Base-by-base conservation (phyloP, 2,113 vertebrate species). In the Cryptomyrus ogoouensis region DNA sequence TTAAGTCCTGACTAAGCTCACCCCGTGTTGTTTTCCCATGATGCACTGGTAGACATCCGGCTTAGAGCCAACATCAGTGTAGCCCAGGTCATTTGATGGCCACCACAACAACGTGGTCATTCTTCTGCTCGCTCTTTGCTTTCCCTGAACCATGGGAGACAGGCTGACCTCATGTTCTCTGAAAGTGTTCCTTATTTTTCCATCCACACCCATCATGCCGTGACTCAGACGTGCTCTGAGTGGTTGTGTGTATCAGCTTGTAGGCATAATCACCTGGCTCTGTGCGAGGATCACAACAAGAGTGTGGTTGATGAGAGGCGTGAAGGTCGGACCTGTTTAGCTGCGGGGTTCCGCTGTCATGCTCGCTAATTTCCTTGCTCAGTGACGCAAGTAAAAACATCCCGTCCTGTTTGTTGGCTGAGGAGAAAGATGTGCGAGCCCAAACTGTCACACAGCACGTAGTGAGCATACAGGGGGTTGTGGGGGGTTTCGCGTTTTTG, bases 341-440 rank as follows among this genome's bases (percentile, higher is more conserved):
- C 85, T 83, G 70, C 44, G 12, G 70, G 66, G 66, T 31, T 80
- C 39, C 49, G 77, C 39, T 89, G 80, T 83, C 77, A 42, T 85
- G 24, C 39, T 42, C n/a, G 77, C 27, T 89, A 58, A 84, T 84
- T 84, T 89, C 52, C 89, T 58, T 9, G 35, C 53, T 62, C 50
- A 15, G 85, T 62, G 53, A 88, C 56, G 53, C 53, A 62, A 62
- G 87, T 52, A 46, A 85, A 83, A 62, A 83, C 89, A 53, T 89
- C 50, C 52, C 80, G n/a, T 62, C 89, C 80, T 85, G 80, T 89
- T 89, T 84, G 52, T 62, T 50, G 35, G 77, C 80, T 19, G 17
- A 44, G 52, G 31, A 87, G 50, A 87, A 35, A 12, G 52, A 87
- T 35, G 80, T 12, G 31, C 2, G 39, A 27, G 77, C n/a, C 3